phyloP scores from a whole-genome alignment of 2,797 vertebrate genomes.

The Paratrypauchen microcephalus region DNA sequence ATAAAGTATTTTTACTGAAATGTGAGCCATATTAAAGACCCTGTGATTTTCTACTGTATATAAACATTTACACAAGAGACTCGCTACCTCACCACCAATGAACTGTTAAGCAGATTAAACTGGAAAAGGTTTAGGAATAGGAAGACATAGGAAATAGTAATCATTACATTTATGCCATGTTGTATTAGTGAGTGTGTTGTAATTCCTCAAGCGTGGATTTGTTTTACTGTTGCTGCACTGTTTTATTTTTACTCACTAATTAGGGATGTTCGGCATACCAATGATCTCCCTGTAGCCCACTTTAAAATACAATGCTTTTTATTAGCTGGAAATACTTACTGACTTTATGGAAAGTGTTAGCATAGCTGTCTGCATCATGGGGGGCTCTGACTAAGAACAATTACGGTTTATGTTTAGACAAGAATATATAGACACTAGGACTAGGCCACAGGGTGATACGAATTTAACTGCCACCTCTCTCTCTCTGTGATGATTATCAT shows the following conservation, averaged over 20 bases:
- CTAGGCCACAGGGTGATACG: neutral
- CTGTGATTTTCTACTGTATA: neutral
- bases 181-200: neutral
- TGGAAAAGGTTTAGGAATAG: neutral
- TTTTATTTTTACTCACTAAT: constrained; percentile 1
- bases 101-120: no score
- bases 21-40: no score
- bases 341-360: neutral
- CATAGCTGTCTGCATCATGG: neutral
- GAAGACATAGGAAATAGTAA: neutral
- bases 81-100: neutral
- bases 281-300: constrained; percentile 6
- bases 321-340: constrained; percentile 1
- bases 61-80: neutral
- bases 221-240: neutral
- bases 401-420: neutral
- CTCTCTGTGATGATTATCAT: neutral
- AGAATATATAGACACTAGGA: neutral
- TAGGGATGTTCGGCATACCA: neutral
- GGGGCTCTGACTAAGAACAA: neutral
- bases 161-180: neutral
- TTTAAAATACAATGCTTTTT: constrained; percentile 11
- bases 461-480: neutral
- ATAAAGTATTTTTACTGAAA: no score
- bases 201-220: neutral